A percentile compares a stretch with the other conserved stretches of the same genome.
Conservation (phyloP, 2,888 invertebrate genomes). For the Aphodius sticticus region DNA sequence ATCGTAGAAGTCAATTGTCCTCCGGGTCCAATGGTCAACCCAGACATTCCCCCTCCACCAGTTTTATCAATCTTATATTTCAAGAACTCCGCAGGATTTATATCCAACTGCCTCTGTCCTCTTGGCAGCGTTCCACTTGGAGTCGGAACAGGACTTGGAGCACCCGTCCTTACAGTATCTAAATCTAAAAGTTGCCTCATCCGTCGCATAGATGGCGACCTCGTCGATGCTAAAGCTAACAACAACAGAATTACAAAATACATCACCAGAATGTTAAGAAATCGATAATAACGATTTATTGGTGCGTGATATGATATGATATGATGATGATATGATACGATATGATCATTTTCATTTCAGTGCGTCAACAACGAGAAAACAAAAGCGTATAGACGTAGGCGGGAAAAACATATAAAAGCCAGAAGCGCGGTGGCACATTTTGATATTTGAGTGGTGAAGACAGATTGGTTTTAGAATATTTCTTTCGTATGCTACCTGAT, state of each 20-base stretch:
- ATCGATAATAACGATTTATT: conserved; percentile 13
- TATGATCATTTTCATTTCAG: conserved; percentile 18
- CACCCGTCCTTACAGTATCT: conserved; percentile 62
- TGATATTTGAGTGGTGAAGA: conserved; percentile 6
- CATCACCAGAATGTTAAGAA: background rate
- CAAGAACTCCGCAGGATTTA: conserved; percentile 91
- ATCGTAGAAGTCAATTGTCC: conserved; percentile 28
- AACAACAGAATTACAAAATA: conserved; percentile 32
- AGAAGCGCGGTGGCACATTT: conserved; percentile 14
- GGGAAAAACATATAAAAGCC: conserved; percentile 10
- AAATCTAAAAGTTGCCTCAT: conserved; percentile 84
- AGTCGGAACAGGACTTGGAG: conserved; percentile 78
- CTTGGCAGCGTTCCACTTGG: conserved; percentile 81
- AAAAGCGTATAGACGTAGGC: background rate
- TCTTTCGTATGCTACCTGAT: conserved; percentile 53
- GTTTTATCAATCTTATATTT: conserved; percentile 91
- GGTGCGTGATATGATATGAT: conserved; percentile 16
- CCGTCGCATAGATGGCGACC: conserved; percentile 79
- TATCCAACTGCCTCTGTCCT: conserved; percentile 80
- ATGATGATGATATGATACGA: conserved; percentile 14
- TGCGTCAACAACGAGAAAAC: conserved; percentile 18
- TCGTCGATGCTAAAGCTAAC: conserved; percentile 58
- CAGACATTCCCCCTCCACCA: conserved; percentile 49
- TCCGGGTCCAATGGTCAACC: conserved; percentile 37
- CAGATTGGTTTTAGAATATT: background rate